Base-by-base conservation (phyloP, 1,140 invertebrate genomes). In the Heliconius hermathena region DNA sequence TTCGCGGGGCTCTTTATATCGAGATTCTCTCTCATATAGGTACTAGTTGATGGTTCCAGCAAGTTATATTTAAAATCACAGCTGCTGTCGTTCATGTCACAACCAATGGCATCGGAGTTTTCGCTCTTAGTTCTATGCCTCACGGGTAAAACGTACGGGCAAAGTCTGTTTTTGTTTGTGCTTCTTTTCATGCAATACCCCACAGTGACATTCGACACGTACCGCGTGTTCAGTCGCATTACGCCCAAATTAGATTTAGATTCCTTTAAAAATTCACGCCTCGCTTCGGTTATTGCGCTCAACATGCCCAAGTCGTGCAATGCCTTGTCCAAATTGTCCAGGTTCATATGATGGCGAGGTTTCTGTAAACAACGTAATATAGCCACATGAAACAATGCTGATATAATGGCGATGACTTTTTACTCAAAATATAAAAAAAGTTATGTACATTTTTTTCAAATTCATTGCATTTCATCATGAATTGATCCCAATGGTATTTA, bases 121-220 rank as follows among this genome's bases (percentile, higher is more conserved):
- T 96, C 95, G 87, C 95, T 96, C 86, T 95, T 95, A 78, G 95
- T 96, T 88, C 95, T 90, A 81, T 95, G 95, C 79, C 95, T 89
- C 74, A 95, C 93, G 29, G 94, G 94, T 70, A 95, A 84, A 52
- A 92, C 87, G 83, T 95, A 95, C 18, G 94, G 94, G 74, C 92
- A 94, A 38, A 94, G 88, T 84, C 94, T 91, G 90, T 92, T 93
- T 87, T 94, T 95, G 71, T 92, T 92, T 73, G 93, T 88, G 71
- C 89, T 88, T 83, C 90, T 85, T 84, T 95, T 95, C 89, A 95
- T 95, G 81, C 94, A 95, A 83, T 95, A 95, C 1, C 95, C 95
- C 77, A 96, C 95, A 20, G 95, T 95, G 71, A 96, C 95, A 82
- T 95, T 96, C 22, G 95, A 96, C 9, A 96, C 93, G 81, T 94